Conservation (phyloP, 1,140 invertebrate species). For the Drosophila murphyi region DNA sequence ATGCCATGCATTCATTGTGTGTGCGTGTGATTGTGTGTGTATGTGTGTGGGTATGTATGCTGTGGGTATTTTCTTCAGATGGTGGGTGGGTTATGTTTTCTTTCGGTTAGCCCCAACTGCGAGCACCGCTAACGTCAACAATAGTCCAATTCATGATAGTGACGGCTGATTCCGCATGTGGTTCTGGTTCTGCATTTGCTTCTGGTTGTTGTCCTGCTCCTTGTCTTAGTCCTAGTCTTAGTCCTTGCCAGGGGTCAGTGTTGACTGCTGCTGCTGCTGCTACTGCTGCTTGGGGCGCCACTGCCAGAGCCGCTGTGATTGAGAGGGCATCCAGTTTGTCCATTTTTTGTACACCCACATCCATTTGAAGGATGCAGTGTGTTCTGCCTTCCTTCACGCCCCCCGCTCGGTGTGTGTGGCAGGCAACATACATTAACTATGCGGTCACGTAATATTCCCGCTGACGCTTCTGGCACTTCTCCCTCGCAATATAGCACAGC, state of each 20-base stretch:
- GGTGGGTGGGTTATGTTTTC: slow-evolving; percentile 53
- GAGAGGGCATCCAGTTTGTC: slow-evolving; percentile 10
- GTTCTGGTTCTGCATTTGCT: not conserved
- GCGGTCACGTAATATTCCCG: slow-evolving; percentile 89
- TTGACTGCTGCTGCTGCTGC: not conserved
- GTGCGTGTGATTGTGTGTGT: slow-evolving; percentile 22
- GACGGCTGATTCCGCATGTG: slow-evolving; percentile 25
- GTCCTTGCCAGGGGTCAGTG: not conserved
- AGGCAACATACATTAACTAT: slow-evolving; percentile 85
- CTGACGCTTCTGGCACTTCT: slow-evolving; percentile 90
- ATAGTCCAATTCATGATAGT: slow-evolving; percentile 65
- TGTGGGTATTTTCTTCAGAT: slow-evolving; percentile 12
- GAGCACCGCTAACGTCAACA: slow-evolving; percentile 64
- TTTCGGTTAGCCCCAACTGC: slow-evolving; percentile 62
- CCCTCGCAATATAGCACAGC: slow-evolving; percentile 91
- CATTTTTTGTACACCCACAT: slow-evolving; percentile 6
- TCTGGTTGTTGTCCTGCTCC: not conserved
- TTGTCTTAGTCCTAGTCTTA: not conserved
- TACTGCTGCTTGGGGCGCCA: slow-evolving; percentile 1
- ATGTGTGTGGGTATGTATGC: slow-evolving; percentile 14
- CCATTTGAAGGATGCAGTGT: slow-evolving; percentile 46
- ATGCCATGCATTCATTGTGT: slow-evolving; percentile 21
- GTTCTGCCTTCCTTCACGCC: not conserved
- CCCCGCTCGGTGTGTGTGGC: slow-evolving; percentile 23
- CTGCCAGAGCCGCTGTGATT: slow-evolving; percentile 24